Evolutionary conservation across 2,113 vertebrate genomes (phyloP).

Genomic region (Labeo rohita): DNA sequence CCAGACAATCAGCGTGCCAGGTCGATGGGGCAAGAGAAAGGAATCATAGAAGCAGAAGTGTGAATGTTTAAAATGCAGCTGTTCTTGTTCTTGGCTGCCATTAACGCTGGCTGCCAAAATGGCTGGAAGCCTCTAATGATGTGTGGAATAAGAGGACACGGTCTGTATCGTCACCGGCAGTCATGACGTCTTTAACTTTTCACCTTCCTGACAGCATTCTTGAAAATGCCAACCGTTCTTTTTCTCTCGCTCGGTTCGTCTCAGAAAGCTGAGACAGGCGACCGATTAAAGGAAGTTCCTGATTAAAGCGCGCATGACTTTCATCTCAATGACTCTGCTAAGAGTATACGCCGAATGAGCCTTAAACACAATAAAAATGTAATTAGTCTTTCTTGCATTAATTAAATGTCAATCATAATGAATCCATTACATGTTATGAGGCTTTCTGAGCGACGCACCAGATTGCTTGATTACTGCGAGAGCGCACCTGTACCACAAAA

Average conservation of each 20-base stretch:
- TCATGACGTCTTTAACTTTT: conserved; percentile 50
- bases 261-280: conserved; percentile 10
- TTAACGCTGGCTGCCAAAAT: conserved; percentile 38
- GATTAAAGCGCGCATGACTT: conserved; percentile 32
- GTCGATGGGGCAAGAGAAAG: conserved; percentile 30
- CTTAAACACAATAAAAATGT: conserved; percentile 26
- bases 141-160: conserved; percentile 41
- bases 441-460: background rate
- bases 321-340: conserved; percentile 7
- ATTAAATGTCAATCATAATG: conserved; percentile 41
- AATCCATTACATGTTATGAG: conserved; percentile 29
- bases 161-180: conserved; percentile 38
- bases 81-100: conserved; percentile 36
- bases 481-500: conserved; percentile 18
- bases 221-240: conserved; percentile 41
- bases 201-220: conserved; percentile 41
- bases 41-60: conserved; percentile 16
- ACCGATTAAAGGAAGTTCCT: conserved; percentile 24
- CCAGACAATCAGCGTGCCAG: conserved; percentile 40
- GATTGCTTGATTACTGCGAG: conserved; percentile 17
- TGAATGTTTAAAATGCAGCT: conserved; percentile 40
- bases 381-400: conserved; percentile 27
- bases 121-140: conserved; percentile 50
- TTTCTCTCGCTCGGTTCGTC: background rate
- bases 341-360: background rate